Evolutionary conservation across 2,888 invertebrate genomes (phyloP).

Genomic region (Drosophila mercatorum): DNA sequence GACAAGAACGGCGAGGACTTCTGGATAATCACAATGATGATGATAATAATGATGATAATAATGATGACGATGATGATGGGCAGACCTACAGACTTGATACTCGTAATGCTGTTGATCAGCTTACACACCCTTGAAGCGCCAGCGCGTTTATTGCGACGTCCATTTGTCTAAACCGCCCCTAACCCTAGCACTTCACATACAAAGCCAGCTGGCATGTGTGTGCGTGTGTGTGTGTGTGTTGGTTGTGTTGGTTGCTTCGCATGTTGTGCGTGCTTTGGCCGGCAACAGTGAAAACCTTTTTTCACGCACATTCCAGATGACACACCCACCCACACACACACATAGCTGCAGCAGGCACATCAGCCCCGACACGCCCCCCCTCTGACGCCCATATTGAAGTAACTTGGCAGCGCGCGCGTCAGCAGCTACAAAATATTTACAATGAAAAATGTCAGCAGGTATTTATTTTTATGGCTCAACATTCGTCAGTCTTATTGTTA

Average conservation of each 20-base stretch:
- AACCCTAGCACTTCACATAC: too few relatives aligned
- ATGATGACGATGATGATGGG: constrained; percentile 18
- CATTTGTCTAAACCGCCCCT: constrained; percentile 64
- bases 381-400: constrained; percentile 49
- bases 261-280: constrained; percentile 50
- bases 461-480: constrained; percentile 79
- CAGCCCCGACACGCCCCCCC: constrained; percentile 4
- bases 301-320: constrained; percentile 35
- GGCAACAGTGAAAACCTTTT: constrained; percentile 57
- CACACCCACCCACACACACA: constrained; percentile 51
- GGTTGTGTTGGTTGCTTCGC: constrained; percentile 17
- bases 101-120: constrained; percentile 71
- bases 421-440: constrained; percentile 79
- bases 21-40: constrained; percentile 20
- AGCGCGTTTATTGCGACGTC: constrained; percentile 58
- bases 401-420: constrained; percentile 66
- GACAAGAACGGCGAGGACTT: constrained; percentile 14
- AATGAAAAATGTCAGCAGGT: constrained; percentile 81
- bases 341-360: constrained; percentile 6
- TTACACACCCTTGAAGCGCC: constrained; percentile 62
- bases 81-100: constrained; percentile 47
- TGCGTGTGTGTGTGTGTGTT: background rate
- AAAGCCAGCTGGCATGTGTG: background rate
- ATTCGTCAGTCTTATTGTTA: constrained; percentile 80
- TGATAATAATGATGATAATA: constrained; percentile 4